phyloP scores from a whole-genome alignment of 2,888 invertebrate genomes.

The Hecatera dysodea region DNA sequence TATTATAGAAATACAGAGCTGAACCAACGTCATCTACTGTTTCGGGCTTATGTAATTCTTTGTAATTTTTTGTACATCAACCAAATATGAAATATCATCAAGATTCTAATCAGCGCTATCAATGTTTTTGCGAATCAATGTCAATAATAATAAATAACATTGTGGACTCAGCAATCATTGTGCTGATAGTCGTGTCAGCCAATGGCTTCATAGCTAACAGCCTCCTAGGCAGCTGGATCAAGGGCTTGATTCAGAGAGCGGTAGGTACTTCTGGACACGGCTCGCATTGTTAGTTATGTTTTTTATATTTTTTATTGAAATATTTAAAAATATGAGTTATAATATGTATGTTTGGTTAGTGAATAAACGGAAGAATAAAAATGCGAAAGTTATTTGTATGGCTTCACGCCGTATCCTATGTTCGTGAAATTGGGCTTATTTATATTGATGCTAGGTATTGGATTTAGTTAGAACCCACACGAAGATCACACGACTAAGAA shows the following conservation, averaged over 20 bases:
- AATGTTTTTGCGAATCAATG: conserved; percentile 13
- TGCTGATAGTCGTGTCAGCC: too few species aligned
- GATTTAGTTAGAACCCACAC: background rate
- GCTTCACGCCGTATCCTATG: background rate
- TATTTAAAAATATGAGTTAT: too few species aligned
- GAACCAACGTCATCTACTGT: background rate
- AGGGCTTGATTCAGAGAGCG: too few species aligned
- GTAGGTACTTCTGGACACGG: too few species aligned
- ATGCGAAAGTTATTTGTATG: background rate
- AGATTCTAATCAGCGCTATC: background rate
- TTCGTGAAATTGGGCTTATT: background rate
- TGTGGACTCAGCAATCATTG: too few species aligned
- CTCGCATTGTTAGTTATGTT: too few species aligned
- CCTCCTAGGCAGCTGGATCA: too few species aligned
- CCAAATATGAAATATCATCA: background rate
- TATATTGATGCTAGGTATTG: too few species aligned
- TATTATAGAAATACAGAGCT: background rate
- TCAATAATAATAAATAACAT: background rate
- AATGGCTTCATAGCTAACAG: too few species aligned
- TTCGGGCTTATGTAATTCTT: background rate
- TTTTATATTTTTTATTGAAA: too few species aligned
- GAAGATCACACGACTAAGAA: background rate
- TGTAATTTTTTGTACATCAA: background rate
- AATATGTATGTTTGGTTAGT: too few species aligned
- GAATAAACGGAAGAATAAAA: too few species aligned